Base-by-base conservation (phyloP, 1,140 invertebrate genomes). In the Sitobion miscanthi region DNA sequence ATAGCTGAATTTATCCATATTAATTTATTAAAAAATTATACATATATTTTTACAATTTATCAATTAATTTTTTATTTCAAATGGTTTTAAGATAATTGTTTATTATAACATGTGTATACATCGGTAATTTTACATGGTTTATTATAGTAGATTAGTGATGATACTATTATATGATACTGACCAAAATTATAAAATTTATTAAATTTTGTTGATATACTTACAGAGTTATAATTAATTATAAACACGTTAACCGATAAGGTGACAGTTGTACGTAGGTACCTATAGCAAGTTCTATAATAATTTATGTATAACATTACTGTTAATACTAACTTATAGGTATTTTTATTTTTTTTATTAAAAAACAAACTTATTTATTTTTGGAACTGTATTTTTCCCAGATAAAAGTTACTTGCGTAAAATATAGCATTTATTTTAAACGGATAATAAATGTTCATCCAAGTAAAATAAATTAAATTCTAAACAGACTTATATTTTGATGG, bases 371-470 rank as follows among this genome's bases (percentile, higher is more conserved):
- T 77, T 77, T 77, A 77, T 77, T 77, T 77, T 77, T n/a, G 30
- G 30, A 77, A n/a, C 62, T 77, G n/a, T 77, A 77, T 77, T 77
- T 77, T 17, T 17, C 14, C n/a, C 14, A 77, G 62, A 77, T 77
- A 77, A 77, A 77, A 77, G 62, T 77, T 77, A 77, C 62, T 77
- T n/a, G n/a, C 62, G 62, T 77, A n/a, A 77, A 77, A n/a, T 77
- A 77, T 77, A 77, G 62, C 62, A 77, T 86, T 86, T 86, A 86
- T 86, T 86, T 89, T 54, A 89, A 52, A 89, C n/a, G 49, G 87
- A 89, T 54, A 54, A 89, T 89, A 89, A 54, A 35, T 57, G 88
- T 57, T 57, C 88, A 42, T 25, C 88, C 49, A 35, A 57, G 88
- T 54, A 49, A 89, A 89, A 89, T 25, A 38, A 89, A 89, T 57